These are phyloP conservation scores for Listronotus oregonensis DNA, from an alignment of 1,140 invertebrate species.

Conservation along the genomic window DNA sequence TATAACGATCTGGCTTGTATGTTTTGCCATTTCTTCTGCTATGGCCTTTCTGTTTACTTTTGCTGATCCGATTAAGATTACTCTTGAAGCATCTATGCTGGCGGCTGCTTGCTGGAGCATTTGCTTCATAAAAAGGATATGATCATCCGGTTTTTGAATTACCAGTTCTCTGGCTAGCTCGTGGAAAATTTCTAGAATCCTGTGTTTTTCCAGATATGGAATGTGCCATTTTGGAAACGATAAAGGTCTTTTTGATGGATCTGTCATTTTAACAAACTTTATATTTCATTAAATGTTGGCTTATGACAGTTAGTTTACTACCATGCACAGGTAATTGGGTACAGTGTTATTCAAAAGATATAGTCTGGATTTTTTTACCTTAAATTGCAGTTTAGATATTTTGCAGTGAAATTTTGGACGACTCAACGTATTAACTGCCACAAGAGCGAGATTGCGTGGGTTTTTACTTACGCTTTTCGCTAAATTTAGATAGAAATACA, in stretches of 20 bases:
- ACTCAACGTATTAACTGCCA: too few species aligned
- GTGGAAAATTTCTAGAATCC: constrained; percentile 61
- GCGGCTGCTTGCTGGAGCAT: constrained; percentile 54
- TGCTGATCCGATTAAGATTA: constrained; percentile 57
- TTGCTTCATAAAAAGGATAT: constrained; percentile 59
- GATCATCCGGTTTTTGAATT: constrained; percentile 60
- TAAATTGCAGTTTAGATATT: too few species aligned
- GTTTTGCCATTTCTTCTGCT: constrained; percentile 46
- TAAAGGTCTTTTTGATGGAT: constrained; percentile 50
- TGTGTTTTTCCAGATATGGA: constrained; percentile 61
- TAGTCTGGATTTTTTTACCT: too few species aligned
- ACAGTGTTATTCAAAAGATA: too few species aligned
- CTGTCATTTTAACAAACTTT: constrained; percentile 43
- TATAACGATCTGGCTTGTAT: constrained; percentile 48
- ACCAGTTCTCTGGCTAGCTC: constrained; percentile 58
- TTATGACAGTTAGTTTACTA: too few species aligned
- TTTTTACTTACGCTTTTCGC: too few species aligned
- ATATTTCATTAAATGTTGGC: too few species aligned
- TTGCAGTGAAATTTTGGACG: too few species aligned
- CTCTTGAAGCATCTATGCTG: constrained; percentile 55
- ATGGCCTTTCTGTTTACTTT: constrained; percentile 50
- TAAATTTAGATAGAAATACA: too few species aligned
- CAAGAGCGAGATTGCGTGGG: too few species aligned
- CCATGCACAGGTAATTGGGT: too few species aligned
- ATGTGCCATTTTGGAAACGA: constrained; percentile 55